Percentiles rank a stretch among this genome's conserved stretches.
Conservation (phyloP, 2,797 vertebrate species). For the Anas acuta region DNA sequence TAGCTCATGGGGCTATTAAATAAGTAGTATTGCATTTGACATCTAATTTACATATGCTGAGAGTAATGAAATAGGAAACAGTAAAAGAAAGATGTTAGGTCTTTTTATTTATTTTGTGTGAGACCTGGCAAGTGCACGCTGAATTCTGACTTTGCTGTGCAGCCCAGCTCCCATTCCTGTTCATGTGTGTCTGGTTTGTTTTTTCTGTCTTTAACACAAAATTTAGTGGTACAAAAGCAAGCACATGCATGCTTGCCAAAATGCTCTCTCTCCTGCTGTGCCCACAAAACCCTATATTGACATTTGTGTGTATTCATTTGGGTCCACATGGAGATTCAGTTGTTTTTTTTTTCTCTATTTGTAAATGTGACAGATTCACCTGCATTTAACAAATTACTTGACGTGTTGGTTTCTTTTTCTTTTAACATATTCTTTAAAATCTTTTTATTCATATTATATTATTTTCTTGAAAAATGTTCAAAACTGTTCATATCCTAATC, state of each 20-base stretch:
- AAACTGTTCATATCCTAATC: neutral
- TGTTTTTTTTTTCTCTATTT: neutral
- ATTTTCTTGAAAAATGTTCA: neutral
- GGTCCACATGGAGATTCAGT: neutral
- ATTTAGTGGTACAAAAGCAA: neutral
- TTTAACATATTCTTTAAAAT: neutral
- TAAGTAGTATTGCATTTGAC: neutral
- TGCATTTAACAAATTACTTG: neutral
- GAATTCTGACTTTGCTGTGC: neutral
- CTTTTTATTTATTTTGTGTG: neutral
- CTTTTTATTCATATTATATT: neutral
- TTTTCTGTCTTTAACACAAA: neutral
- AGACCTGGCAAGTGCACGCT: neutral
- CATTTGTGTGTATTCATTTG: neutral
- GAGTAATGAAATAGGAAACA: neutral
- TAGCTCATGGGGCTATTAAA: neutral
- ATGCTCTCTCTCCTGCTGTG: neutral
- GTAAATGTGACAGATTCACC: neutral
- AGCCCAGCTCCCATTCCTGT: fast-evolving
- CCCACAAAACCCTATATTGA: neutral
- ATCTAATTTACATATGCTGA: neutral
- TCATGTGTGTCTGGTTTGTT: neutral
- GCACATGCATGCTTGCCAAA: neutral
- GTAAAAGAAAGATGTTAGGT: neutral
- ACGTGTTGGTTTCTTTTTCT: neutral